Base-by-base conservation (phyloP, 64 coral and sea anemone genomes). In the Trachythela sp. region DNA sequence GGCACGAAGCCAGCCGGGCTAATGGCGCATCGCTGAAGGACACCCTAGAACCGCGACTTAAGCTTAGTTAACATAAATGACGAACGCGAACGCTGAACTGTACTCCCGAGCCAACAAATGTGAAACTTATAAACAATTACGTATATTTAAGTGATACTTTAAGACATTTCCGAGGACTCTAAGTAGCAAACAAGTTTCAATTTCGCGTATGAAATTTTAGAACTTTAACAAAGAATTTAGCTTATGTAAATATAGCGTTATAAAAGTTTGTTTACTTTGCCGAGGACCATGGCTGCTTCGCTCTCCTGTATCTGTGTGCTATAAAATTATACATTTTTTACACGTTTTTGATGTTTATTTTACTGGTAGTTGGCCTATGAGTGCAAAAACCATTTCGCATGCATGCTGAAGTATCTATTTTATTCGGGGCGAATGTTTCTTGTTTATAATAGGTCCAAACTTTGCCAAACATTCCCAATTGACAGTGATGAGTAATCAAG, bases 251-350 rank as follows among this genome's bases (percentile, higher is more conserved):
- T 64, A 64, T 64, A 64, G 56, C 20, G 56, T 24, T 64, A 59
- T 9, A 64, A 24, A 64, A 18, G 4, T 64, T 64, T 64, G 56
- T 64, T 64, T 64, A 2, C 22, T 52, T 52, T 52, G 22, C 49
- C 1, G 15, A 64, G 56, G 56, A n/a, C n/a, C n/a, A n/a, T 64
- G 56, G 56, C 56, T 64, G 56, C 56, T 64, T 4, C 24, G 3
- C 24, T 8, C 20, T 64, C 26, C 20, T 64, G 56, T 64, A 64
- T 64, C 22, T n/a, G 56, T 20, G 42, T 20, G 56, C 56, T 64
- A 64, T 64, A 64, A 64, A 64, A 64, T 64, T 64, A n/a, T 64
- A 64, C 56, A 64, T 64, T 64, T 64, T 64, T 64, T 64, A 64
- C 56, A 22, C 20, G 56, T 64, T 64, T 64, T 64, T 8, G 56